phyloP scores from a whole-genome alignment of 2,888 invertebrate genomes.

The Lasioglossum figueresi region DNA sequence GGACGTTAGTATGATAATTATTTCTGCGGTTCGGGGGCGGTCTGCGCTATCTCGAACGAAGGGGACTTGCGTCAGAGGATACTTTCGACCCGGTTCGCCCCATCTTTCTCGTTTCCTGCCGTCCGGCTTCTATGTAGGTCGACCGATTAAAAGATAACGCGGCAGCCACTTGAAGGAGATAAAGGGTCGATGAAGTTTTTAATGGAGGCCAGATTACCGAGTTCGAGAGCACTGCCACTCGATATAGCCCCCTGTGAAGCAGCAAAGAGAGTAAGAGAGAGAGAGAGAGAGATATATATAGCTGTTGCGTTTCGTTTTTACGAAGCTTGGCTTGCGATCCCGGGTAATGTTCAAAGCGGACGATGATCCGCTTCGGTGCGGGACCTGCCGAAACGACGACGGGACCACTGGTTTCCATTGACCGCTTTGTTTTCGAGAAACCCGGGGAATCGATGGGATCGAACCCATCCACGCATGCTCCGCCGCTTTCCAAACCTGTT shows the following conservation, averaged over 20 bases:
- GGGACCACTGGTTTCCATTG: neutral
- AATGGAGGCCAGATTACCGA: slow-evolving; percentile 30
- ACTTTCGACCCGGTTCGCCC: slow-evolving; percentile 20
- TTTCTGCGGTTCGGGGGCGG: neutral
- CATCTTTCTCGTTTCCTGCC: neutral
- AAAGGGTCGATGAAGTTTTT: slow-evolving; percentile 35
- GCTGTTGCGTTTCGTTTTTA: neutral
- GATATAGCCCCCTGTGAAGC: neutral
- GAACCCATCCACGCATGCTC: slow-evolving; percentile 26
- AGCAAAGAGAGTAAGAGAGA: neutral
- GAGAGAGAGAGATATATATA: too few relatives aligned
- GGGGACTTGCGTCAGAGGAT: neutral
- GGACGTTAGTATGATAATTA: neutral
- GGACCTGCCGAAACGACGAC: neutral
- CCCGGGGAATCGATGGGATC: slow-evolving; percentile 17
- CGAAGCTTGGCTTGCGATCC: neutral
- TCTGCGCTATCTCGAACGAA: neutral
- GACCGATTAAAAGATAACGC: slow-evolving; percentile 51
- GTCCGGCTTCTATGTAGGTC: slow-evolving; percentile 27
- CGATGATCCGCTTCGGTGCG: neutral
- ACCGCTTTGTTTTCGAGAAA: slow-evolving; percentile 17
- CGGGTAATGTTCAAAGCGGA: slow-evolving; percentile 3
- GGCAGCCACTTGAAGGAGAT: slow-evolving; percentile 16
- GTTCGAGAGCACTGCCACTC: slow-evolving; percentile 2
- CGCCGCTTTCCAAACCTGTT: slow-evolving; percentile 8